Percentiles rank a stretch among this genome's conserved stretches.
Conservation (phyloP, 2,113 vertebrate species). For the Formicarius rufipectus region DNA sequence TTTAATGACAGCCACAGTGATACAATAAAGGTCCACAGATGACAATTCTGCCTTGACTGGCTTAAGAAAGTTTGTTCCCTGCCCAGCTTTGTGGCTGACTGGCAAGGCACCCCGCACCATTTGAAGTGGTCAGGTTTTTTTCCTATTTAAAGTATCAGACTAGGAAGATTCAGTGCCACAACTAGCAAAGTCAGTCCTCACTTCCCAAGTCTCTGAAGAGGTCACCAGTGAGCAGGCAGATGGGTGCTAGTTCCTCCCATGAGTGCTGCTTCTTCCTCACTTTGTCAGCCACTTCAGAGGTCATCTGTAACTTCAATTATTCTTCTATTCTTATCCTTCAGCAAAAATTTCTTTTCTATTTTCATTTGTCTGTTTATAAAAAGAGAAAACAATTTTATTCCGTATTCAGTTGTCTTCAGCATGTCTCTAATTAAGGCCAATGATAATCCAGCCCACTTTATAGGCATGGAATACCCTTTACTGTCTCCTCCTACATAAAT, state of each 20-base stretch:
- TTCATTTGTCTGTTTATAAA: not conserved
- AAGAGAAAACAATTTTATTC: not conserved
- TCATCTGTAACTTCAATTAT: not conserved
- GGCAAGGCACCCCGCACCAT: not conserved
- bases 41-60: not conserved
- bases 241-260: not conserved
- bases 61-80: not conserved
- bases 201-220: not conserved
- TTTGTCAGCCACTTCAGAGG: not conserved
- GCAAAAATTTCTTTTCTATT: not conserved
- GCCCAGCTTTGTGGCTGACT: accelerated
- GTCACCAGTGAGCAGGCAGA: not conserved
- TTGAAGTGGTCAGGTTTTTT: not conserved
- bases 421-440: not conserved
- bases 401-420: not conserved
- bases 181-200: not conserved
- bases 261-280: not conserved
- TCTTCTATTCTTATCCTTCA: not conserved
- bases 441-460: not conserved
- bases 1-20: not conserved
- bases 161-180: not conserved
- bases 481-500: not conserved
- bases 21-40: not conserved
- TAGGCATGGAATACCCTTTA: not conserved
- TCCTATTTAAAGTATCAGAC: not conserved